Conservation (phyloP, 2,888 invertebrate species). For the Phalera bucephala region DNA sequence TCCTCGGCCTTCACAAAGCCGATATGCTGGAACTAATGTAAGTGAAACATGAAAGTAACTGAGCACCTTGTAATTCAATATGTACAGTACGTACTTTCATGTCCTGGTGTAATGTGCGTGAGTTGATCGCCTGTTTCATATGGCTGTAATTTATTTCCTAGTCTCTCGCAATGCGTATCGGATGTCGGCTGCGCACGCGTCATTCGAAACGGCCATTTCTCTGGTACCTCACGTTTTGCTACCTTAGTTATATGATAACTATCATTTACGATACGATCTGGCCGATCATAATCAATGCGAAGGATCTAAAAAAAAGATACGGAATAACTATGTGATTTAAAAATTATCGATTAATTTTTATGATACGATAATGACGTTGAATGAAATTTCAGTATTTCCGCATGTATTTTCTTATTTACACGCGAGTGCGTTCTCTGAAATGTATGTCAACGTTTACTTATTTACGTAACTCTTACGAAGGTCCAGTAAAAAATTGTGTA, state of each 20-base stretch:
- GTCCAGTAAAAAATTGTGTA: conserved; percentile 45
- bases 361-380: not conserved
- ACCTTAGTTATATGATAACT: conserved; percentile 10
- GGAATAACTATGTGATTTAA: not conserved
- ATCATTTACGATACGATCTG: conserved; percentile 2
- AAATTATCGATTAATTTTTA: not conserved
- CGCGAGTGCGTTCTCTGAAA: conserved; percentile 8
- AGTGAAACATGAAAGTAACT: conserved; percentile 25
- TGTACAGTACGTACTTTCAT: conserved; percentile 36
- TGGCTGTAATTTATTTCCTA: conserved; percentile 61
- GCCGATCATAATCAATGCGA: not conserved
- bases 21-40: conserved; percentile 66
- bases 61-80: conserved; percentile 21
- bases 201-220: conserved; percentile 58
- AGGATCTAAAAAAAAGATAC: not conserved
- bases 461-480: conserved; percentile 56
- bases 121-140: conserved; percentile 41
- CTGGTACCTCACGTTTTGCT: conserved; percentile 25
- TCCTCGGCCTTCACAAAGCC: conserved; percentile 58
- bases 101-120: conserved; percentile 52
- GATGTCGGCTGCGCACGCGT: conserved; percentile 62
- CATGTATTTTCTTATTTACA: conserved; percentile 1
- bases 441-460: conserved; percentile 30
- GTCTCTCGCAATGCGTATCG: conserved; percentile 69
- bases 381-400: not conserved